These are phyloP conservation scores for Pionites leucogaster DNA, from an alignment of 2,113 vertebrate species.

Conservation along the genomic window DNA sequence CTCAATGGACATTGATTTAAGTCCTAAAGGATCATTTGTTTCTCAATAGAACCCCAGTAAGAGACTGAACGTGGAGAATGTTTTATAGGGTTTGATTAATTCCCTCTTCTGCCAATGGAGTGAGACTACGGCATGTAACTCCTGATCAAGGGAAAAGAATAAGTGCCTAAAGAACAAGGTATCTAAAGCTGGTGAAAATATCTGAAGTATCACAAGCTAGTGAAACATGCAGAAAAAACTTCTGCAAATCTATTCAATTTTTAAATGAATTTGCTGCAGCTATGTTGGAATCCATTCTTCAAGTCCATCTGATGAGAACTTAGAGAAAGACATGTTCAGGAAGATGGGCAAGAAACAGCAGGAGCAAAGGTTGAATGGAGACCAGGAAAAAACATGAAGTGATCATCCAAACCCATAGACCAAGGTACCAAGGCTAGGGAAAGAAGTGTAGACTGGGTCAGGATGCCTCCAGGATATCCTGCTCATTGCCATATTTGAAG, in stretches of 20 bases:
- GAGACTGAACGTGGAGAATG: neutral
- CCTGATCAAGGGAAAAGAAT: neutral
- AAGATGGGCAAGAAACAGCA: neutral
- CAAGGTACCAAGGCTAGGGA: neutral
- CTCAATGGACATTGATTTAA: conserved; percentile 25
- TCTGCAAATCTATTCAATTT: neutral
- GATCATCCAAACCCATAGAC: neutral
- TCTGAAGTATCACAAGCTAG: neutral
- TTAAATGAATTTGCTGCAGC: neutral
- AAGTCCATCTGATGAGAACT: neutral
- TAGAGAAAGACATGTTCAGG: neutral
- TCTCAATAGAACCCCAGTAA: conserved; percentile 23
- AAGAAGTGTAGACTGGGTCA: neutral
- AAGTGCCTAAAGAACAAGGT: neutral
- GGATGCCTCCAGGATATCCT: neutral
- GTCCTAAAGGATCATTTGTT: conserved; percentile 42
- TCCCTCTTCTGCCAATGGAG: neutral
- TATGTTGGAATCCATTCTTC: neutral
- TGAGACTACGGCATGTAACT: neutral
- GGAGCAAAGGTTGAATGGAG: neutral
- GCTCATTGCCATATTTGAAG: neutral
- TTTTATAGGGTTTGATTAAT: conserved; percentile 30
- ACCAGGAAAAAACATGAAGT: neutral
- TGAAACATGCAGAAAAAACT: neutral
- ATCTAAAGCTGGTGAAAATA: neutral